Conservation (phyloP, 2,113 vertebrate genomes). For the Colossoma macropomum region DNA sequence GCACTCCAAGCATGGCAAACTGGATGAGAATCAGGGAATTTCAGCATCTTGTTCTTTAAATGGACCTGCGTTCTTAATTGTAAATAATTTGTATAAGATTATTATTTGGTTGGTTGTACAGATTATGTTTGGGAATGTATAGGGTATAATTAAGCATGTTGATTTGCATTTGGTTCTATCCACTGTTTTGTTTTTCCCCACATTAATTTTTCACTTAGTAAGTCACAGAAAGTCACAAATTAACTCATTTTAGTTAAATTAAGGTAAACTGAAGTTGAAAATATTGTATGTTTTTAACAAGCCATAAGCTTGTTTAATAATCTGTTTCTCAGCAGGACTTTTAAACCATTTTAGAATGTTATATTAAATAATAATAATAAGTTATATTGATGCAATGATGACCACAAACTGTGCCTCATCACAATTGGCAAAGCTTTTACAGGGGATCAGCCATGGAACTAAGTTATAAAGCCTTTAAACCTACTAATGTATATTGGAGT, state of each 20-base stretch:
- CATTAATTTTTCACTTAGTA: not conserved
- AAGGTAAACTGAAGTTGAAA: not conserved
- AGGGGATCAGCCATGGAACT: not conserved
- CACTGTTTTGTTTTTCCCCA: not conserved
- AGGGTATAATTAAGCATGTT: conserved; percentile 22
- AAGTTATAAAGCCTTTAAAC: not conserved
- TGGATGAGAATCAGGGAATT: conserved; percentile 43
- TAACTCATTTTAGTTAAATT: not conserved
- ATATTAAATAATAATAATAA: not conserved
- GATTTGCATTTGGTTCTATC: conserved; percentile 11
- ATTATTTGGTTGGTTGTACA: conserved; percentile 43
- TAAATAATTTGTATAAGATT: conserved; percentile 56
- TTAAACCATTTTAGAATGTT: not conserved
- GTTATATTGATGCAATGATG: not conserved
- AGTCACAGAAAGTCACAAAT: not conserved
- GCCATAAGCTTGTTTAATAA: not conserved
- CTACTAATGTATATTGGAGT: not conserved
- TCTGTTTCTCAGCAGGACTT: not conserved
- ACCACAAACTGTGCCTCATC: not conserved
- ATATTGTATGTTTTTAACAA: not conserved
- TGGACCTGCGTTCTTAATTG: conserved; percentile 15
- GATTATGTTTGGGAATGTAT: conserved; percentile 24
- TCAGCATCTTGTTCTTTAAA: conserved; percentile 34
- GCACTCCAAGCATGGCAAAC: conserved; percentile 34
- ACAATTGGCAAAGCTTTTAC: not conserved